These are phyloP conservation scores for Pygoscelis adeliae DNA, from an alignment of 2,113 vertebrate genomes.

Conservation along the genomic window DNA sequence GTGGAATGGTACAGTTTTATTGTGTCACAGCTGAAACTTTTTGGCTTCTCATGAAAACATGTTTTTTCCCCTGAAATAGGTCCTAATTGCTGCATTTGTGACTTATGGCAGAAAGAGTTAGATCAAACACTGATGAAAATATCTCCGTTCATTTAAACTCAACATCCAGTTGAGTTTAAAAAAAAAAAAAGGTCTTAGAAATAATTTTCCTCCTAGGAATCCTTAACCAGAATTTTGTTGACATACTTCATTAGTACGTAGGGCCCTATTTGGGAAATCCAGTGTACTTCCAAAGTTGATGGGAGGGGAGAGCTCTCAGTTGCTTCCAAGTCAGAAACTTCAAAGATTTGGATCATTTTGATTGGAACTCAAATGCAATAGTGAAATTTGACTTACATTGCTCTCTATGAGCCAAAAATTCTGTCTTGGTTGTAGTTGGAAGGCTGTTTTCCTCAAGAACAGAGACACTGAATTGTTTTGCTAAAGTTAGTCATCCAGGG, in stretches of 20 bases:
- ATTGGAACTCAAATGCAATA: background rate
- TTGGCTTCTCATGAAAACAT: background rate
- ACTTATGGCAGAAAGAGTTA: background rate
- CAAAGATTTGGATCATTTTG: background rate
- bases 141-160: background rate
- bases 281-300: background rate
- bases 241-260: background rate
- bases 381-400: background rate
- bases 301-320: background rate
- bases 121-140: background rate
- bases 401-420: background rate
- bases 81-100: background rate
- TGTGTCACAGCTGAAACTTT: background rate
- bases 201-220: background rate
- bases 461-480: background rate
- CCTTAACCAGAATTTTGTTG: background rate
- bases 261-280: background rate
- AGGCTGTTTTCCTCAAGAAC: background rate
- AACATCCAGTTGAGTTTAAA: background rate
- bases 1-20: background rate
- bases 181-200: background rate
- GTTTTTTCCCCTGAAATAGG: background rate
- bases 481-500: background rate
- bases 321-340: background rate
- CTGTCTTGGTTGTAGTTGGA: background rate